Base-by-base conservation (phyloP, 1,140 invertebrate genomes). In the Cydia fagiglandana region DNA sequence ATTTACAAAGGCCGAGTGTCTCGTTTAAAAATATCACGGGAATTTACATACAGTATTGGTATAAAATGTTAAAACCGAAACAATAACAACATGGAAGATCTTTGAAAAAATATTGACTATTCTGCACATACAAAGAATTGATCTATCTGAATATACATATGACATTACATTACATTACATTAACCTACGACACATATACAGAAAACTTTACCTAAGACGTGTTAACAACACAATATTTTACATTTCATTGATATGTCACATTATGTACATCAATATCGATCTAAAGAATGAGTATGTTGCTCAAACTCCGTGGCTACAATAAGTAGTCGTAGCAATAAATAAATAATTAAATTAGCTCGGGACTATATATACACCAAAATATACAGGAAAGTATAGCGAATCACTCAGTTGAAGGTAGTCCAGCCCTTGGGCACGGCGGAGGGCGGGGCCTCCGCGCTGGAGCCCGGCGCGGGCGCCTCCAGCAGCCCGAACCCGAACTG, bases 181-280 rank as follows among this genome's bases (percentile, higher is more conserved):
- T 20, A 81, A 77, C 56, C 73, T 76, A 78, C 75, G 78, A 80
- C 75, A 77, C 77, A 85, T 81, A 81, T 76, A 82, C 78, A 82
- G 76, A 83, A 75, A 81, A 77, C 28, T 78, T 75, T 74, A 75
- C 28, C 41, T 24, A 47, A n/a, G 15, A 24, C 24, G 47, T 75
- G 47, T 68, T 64, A 68, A 1, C 38, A 47, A 76, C 45, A 64
- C 73, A 84, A 70, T 80, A 83, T 82, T 85, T 85, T 87, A 88
- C 83, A 88, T 78, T 80, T 81, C 76, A 81, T 78, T 89, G 88
- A 89, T 89, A 91, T 89, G 86, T 88, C 86, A 88, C 81, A 88
- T 77, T 88, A 90, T 90, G 73, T 88, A 88, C 87, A 91, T 79
- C 81, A 81, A 74, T 77, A 78, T 75, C 75, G 80, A 79, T 61